Conservation (phyloP, 2,113 vertebrate species). For the Xiphophorus hellerii region DNA sequence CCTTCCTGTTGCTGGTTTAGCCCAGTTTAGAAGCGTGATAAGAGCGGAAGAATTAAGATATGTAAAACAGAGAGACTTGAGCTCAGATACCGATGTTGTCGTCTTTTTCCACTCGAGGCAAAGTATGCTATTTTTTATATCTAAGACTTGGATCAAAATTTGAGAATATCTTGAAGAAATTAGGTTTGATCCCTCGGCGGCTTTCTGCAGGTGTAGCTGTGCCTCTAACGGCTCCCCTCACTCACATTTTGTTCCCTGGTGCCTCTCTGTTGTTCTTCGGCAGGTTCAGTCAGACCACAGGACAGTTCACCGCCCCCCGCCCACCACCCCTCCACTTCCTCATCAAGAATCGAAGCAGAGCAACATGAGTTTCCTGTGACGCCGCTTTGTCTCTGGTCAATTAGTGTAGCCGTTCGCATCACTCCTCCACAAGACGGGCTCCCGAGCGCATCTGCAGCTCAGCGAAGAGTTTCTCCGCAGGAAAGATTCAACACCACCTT, state of each 20-base stretch:
- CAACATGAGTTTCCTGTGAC: slow-evolving; percentile 69
- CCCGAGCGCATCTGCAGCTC: slow-evolving; percentile 2
- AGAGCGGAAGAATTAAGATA: slow-evolving; percentile 57
- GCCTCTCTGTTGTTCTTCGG: slow-evolving; percentile 45
- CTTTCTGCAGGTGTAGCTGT: slow-evolving; percentile 40
- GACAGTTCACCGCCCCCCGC: slow-evolving; percentile 57
- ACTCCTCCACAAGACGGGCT: slow-evolving; percentile 29
- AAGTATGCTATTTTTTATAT: not conserved
- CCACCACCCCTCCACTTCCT: slow-evolving; percentile 63
- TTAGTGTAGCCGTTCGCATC: slow-evolving; percentile 35
- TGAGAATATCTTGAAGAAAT: not conserved
- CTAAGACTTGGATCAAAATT: not conserved
- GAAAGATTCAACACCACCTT: slow-evolving; percentile 9
- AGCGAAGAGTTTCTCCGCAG: not conserved
- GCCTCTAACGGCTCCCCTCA: slow-evolving; percentile 7
- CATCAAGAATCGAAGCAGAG: slow-evolving; percentile 53
- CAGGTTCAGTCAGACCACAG: slow-evolving; percentile 67
- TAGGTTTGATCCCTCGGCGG: not conserved
- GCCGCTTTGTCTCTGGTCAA: slow-evolving; percentile 62
- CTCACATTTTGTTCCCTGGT: slow-evolving; percentile 3
- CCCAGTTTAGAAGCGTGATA: slow-evolving; percentile 73
- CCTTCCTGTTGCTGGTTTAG: slow-evolving; percentile 80
- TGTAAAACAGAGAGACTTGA: slow-evolving; percentile 14
- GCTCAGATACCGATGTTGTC: slow-evolving; percentile 4
- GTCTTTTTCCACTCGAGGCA: slow-evolving; percentile 5